Conservation (phyloP, 1,140 invertebrate species). For the Drosophila biarmipes region DNA sequence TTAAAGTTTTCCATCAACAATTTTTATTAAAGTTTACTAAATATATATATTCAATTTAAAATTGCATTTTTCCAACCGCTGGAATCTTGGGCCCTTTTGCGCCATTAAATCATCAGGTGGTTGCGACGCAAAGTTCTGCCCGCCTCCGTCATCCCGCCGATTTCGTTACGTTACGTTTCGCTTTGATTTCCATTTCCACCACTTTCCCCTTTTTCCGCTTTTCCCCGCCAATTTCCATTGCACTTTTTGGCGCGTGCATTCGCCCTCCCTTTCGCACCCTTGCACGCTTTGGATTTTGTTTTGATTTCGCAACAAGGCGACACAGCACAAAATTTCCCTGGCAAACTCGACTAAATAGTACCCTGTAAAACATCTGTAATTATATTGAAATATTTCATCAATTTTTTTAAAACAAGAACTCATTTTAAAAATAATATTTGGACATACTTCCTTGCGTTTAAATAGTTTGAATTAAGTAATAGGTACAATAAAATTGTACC, state of each 20-base stretch:
- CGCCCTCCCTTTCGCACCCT: slow-evolving; percentile 6
- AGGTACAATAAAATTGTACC: too few relatives aligned
- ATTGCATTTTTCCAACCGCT: not conserved
- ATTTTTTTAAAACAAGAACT: too few relatives aligned
- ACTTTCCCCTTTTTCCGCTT: slow-evolving; percentile 1
- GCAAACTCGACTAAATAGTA: not conserved
- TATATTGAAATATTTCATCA: too few relatives aligned
- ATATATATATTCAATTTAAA: not conserved
- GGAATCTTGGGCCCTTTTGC: not conserved
- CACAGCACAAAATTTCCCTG: slow-evolving; percentile 7
- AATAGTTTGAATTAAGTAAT: too few relatives aligned
- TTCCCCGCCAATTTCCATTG: slow-evolving; percentile 22
- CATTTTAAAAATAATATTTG: too few relatives aligned
- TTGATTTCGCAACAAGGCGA: slow-evolving; percentile 45
- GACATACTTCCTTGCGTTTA: too few relatives aligned
- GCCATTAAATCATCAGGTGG: slow-evolving; percentile 21
- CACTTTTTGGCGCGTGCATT: slow-evolving; percentile 48
- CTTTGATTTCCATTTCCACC: slow-evolving; percentile 44
- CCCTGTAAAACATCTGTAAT: not conserved
- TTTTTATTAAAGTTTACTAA: too few relatives aligned
- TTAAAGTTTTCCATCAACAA: too few relatives aligned
- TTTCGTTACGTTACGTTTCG: slow-evolving; percentile 44
- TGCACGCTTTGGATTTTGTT: slow-evolving; percentile 49
- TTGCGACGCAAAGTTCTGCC: slow-evolving; percentile 25
- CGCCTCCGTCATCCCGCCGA: slow-evolving; percentile 16